phyloP scores from a whole-genome alignment of 2,888 invertebrate genomes.

The Achlya flavicornis region DNA sequence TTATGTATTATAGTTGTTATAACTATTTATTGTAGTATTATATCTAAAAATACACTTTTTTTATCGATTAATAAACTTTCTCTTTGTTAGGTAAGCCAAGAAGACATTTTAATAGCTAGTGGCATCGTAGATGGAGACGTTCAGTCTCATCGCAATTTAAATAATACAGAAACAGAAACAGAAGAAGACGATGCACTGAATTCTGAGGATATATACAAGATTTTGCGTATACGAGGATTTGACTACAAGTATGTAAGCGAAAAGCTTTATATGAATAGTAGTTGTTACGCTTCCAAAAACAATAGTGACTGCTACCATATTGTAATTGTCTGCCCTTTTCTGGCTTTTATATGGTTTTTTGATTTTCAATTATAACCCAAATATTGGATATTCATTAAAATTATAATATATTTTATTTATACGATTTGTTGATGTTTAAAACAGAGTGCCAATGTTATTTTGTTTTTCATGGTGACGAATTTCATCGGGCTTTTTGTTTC shows the following conservation, averaged over 20 bases:
- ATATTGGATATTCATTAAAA: no score
- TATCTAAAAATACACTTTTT: no score
- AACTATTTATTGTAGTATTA: no score
- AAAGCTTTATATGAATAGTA: no score
- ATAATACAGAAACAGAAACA: conserved; percentile 14
- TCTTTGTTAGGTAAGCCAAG: conserved; percentile 36
- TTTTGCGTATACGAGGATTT: conserved; percentile 39
- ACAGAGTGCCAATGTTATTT: background rate
- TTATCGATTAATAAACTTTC: background rate
- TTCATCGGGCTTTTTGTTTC: conserved; percentile 15
- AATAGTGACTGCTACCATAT: conserved; percentile 18
- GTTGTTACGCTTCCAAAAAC: no score
- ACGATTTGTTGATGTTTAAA: no score
- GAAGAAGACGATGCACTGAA: conserved; percentile 33
- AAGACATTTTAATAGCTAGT: conserved; percentile 26
- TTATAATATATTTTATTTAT: no score
- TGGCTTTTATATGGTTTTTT: no score
- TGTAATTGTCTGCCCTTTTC: no score
- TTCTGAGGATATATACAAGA: conserved; percentile 43
- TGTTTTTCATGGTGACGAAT: background rate
- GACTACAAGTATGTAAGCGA: conserved; percentile 31
- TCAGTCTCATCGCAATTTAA: conserved; percentile 16
- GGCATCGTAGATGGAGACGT: conserved; percentile 24
- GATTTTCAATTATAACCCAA: no score
- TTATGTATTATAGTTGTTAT: no score